These are phyloP conservation scores for Columbina picui DNA, from an alignment of 2,113 vertebrate species.

Conservation along the genomic window DNA sequence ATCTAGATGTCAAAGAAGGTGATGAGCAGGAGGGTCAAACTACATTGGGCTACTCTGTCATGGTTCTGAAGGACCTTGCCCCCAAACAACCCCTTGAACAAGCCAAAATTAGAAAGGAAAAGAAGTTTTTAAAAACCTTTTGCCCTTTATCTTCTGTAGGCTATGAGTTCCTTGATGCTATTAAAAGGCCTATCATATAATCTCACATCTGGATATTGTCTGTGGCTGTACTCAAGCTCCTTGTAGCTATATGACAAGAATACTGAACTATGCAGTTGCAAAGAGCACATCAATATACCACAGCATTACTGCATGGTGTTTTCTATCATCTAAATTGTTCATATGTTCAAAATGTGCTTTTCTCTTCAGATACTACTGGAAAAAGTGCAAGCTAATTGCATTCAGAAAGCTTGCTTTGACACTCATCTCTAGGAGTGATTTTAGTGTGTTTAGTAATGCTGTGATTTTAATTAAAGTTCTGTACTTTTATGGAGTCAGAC, in stretches of 20 bases:
- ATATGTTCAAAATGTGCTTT: neutral
- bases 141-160: rapidly evolving
- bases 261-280: neutral
- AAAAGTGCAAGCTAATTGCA: neutral
- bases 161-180: neutral
- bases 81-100: neutral
- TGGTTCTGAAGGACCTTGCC: neutral
- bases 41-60: neutral
- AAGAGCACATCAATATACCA: neutral
- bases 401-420: neutral
- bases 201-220: neutral
- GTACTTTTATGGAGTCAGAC: neutral
- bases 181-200: neutral
- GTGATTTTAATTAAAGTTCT: neutral
- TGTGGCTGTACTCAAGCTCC: neutral
- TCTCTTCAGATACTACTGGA: neutral
- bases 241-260: neutral
- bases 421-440: neutral
- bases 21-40: neutral
- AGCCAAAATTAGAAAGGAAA: neutral
- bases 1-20: neutral
- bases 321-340: neutral
- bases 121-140: neutral
- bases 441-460: neutral
- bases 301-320: neutral